Base-by-base conservation (phyloP, 2,888 invertebrate genomes). In the Hydroisotoma schaefferi region DNA sequence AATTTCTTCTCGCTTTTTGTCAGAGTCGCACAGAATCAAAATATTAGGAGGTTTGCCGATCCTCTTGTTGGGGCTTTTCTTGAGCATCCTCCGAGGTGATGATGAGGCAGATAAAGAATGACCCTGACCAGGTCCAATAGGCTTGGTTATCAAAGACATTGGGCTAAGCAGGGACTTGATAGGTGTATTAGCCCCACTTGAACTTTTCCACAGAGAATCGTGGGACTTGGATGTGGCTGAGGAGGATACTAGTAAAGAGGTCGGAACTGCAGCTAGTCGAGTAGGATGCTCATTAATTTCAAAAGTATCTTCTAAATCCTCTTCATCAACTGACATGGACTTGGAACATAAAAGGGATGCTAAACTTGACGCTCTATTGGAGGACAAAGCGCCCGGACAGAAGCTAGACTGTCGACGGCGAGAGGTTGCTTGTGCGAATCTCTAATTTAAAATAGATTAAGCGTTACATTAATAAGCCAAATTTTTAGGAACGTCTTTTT, bases 21-120 rank as follows among this genome's bases (percentile, higher is more conserved):
- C 59, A 49, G 68, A 57, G 29, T 66, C 66, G 57, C 64, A 69
- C 1, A 71, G 53, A 18, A 71, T 59, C 1, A 71, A 53, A 56
- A 71, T 68, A 40, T 71, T 71, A 25, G 71, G 71, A 1, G 69
- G 69, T 55, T 69, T 69, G 12, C 69, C 69, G n/a, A 61, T 37
- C 27, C 69, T 51, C 25, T 59, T 68, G 20, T 26, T 8, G 1
- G 68, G 71, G 23, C 62, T 67, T 43, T 61, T 65, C 27, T 57
- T 65, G 25, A 38, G 37, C 10, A 43, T 18, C 58, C 58, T 62
- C 26, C 68, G 51, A 0, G 71, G 71, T 22, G 69, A 66, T 8
- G 61, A 57, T 1, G 57, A 52, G 4, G 58, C 49, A 1, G 69
- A 65, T 20, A 52, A 38, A 23, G 59, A 43, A 20, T 46, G 43